phyloP scores from a whole-genome alignment of 2,888 invertebrate genomes.

The Tipula vernalis region DNA sequence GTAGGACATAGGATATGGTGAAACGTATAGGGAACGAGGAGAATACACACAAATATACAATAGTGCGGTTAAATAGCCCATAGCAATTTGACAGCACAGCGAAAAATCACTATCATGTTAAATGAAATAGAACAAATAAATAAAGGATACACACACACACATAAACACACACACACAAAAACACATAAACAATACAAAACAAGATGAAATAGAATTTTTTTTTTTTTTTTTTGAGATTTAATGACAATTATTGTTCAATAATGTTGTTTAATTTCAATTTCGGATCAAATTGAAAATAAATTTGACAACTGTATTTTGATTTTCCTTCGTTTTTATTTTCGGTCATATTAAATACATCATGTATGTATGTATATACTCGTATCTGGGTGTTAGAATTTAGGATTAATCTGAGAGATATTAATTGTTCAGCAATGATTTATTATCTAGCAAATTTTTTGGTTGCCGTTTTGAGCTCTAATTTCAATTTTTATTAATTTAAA shows the following conservation, averaged over 20 bases:
- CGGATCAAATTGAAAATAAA: neutral
- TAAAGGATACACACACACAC: neutral
- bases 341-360: neutral
- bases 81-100: neutral
- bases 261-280: conserved; percentile 4
- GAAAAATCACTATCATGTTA: neutral
- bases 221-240: neutral
- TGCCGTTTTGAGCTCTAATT: no score
- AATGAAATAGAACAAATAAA: conserved; percentile 4
- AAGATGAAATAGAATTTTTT: neutral
- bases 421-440: no score
- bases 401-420: no score
- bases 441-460: no score
- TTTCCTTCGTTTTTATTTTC: neutral
- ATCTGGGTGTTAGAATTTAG: no score
- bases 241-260: conserved; percentile 4
- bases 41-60: neutral
- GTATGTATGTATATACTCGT: neutral
- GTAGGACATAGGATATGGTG: neutral
- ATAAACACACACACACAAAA: no score
- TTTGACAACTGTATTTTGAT: neutral
- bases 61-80: neutral
- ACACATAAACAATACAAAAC: neutral
- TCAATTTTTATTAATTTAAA: no score
- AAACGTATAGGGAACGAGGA: neutral